Base-by-base conservation (phyloP, 1,140 invertebrate genomes). In the Dinothrombium tinctorium region DNA sequence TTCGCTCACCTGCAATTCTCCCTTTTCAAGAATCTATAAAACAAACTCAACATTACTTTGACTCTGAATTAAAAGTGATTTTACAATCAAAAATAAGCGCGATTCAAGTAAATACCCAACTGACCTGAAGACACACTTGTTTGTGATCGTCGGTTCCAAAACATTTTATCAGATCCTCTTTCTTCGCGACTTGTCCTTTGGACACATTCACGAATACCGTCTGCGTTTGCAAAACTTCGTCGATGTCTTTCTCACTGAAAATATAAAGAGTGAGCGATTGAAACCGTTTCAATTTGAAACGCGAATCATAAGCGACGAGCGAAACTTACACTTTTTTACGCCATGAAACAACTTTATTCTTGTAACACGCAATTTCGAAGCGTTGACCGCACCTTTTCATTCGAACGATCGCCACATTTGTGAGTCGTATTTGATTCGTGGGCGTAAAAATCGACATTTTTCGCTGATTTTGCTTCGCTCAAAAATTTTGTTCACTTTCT, bases 291-390 rank as follows among this genome's bases (percentile, higher is more conserved):
- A 41, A 20, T 32, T 11, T 11, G 17, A n/a, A 41, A 41, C 11
- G 29, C 21, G 15, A 40, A 17, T 33, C 11, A 14, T n/a, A 41
- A 39, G 7, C 24, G 19, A 4, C 4, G 5, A 36, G 35, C 33
- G 33, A 37, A 44, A 58, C 73, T 71, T 68, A 92, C 84, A 82
- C 67, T 65, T 86, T 86, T 61, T 77, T 92, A 59, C 92, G 69
- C 90, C 90, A 99, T 32, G 89, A 90, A 9, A 92, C 56, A 32
- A 99, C 92, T 70, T 99, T 99, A 57, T 99, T 99, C 58, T 79
- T 87, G 57, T 99, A 99, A 61, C 92, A 98, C 2, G 94, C 94
- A 49, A 99, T 96, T 67, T 99, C 94, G 64, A 94, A 99, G 51
- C 92, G 67, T 57, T 94, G 95, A n/a, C 94, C 92, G 51, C 67